phyloP scores from a whole-genome alignment of 2,113 vertebrate genomes.

The Microtus oregoni region DNA sequence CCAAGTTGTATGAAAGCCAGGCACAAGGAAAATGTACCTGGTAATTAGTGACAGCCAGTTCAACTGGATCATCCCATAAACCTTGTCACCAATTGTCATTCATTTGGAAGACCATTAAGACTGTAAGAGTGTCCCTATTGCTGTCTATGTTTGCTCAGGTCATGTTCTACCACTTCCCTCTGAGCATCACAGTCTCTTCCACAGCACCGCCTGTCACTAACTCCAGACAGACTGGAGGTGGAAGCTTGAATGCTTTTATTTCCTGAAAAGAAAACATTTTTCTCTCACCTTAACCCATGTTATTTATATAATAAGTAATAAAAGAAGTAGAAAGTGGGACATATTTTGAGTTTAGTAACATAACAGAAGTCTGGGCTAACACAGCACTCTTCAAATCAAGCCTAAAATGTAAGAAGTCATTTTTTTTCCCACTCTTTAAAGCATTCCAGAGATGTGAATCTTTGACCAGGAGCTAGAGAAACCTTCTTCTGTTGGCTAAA shows the following conservation, averaged over 20 bases:
- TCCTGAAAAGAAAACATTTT: neutral
- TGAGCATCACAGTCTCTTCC: neutral
- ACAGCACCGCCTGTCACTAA: neutral
- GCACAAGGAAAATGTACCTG: slow-evolving; percentile 41
- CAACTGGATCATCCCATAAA: neutral
- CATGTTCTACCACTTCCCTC: neutral
- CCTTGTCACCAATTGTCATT: slow-evolving; percentile 26
- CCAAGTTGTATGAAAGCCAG: neutral
- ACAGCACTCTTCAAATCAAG: neutral
- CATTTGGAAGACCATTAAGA: slow-evolving; percentile 37
- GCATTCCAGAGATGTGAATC: neutral
- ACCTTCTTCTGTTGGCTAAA: neutral
- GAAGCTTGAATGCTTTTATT: slow-evolving; percentile 1
- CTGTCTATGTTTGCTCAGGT: neutral
- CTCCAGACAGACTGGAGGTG: slow-evolving; percentile 1
- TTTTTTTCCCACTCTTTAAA: neutral
- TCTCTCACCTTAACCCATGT: neutral
- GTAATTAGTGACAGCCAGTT: slow-evolving; percentile 28
- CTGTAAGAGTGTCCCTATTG: neutral
- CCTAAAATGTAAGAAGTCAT: neutral
- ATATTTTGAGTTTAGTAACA: slow-evolving; percentile 26
- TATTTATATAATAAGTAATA: slow-evolving; percentile 7
- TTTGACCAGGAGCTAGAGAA: neutral
- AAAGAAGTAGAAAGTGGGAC: neutral
- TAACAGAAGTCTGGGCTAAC: neutral